phyloP scores from a whole-genome alignment of 2,888 invertebrate genomes.

The Panzeria rudis region DNA sequence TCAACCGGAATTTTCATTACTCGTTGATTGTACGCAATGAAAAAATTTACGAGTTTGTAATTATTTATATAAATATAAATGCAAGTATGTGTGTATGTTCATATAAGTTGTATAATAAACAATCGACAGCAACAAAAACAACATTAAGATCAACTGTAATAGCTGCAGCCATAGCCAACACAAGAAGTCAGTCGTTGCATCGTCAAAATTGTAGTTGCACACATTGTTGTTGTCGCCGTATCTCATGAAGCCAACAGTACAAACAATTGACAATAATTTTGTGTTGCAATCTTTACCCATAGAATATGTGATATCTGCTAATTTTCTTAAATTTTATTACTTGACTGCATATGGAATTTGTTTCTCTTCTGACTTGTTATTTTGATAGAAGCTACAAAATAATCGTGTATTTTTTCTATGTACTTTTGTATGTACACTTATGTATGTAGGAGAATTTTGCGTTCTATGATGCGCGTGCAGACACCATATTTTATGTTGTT shows the following conservation, averaged over 20 bases:
- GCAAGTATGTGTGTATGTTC: neutral
- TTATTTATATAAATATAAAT: constrained; percentile 32
- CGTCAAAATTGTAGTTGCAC: constrained; percentile 2
- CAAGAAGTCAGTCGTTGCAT: constrained; percentile 26
- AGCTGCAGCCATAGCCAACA: constrained; percentile 28
- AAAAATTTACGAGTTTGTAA: constrained; percentile 62
- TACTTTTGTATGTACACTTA: too few relatives aligned
- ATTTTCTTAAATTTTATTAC: constrained; percentile 29
- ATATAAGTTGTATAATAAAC: constrained; percentile 17
- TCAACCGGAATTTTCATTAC: constrained; percentile 70
- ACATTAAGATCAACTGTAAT: constrained; percentile 15
- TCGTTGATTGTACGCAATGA: constrained; percentile 60
- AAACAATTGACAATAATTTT: constrained; percentile 46
- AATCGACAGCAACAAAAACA: constrained; percentile 36
- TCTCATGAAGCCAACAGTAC: constrained; percentile 22
- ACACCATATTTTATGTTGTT: neutral
- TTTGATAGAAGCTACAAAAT: constrained; percentile 6
- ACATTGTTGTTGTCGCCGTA: constrained; percentile 7
- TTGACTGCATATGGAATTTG: neutral
- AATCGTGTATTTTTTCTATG: neutral
- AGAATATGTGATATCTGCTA: constrained; percentile 31
- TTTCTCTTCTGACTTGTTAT: neutral
- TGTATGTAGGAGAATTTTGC: neutral
- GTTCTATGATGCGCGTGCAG: neutral
- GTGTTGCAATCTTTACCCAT: constrained; percentile 34